A percentile compares a stretch with the other conserved stretches of the same genome.
phyloP scores from a whole-genome alignment of 2,113 vertebrate genomes.

The Alces alces region DNA sequence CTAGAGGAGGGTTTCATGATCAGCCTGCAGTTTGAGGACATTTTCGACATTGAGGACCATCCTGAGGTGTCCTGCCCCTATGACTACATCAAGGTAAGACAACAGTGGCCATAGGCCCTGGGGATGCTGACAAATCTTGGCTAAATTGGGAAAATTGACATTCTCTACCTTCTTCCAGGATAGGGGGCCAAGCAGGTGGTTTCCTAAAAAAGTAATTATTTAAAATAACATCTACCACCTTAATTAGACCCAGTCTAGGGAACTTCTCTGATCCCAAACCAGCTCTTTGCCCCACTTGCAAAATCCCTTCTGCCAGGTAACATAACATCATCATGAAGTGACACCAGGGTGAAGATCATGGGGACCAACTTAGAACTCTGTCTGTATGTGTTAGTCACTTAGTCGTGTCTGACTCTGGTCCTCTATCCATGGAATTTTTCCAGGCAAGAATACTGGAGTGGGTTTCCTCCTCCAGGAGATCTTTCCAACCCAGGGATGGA shows the following conservation, averaged over 20 bases:
- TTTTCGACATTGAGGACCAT: slow-evolving; percentile 94
- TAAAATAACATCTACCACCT: not conserved
- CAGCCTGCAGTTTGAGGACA: slow-evolving; percentile 88
- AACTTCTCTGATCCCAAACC: not conserved
- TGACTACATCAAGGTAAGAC: slow-evolving; percentile 91
- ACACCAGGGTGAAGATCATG: not conserved
- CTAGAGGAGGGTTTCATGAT: slow-evolving; percentile 91
- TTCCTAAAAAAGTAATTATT: not conserved
- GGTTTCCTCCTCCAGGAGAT: not conserved
- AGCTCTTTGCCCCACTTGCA: not conserved
- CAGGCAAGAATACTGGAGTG: not conserved
- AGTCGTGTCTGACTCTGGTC: not conserved
- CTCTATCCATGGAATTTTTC: not conserved
- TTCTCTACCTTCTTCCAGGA: not conserved
- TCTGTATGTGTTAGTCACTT: not conserved
- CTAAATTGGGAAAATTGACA: not conserved
- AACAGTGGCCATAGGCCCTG: not conserved
- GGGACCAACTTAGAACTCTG: not conserved
- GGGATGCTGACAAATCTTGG: not conserved
- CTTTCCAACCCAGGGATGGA: not conserved
- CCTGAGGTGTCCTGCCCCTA: slow-evolving; percentile 93
- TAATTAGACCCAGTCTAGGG: not conserved
- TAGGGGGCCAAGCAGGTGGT: not conserved
- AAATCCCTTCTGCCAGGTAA: not conserved
- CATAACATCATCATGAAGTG: not conserved